Evolutionary conservation across 1,140 invertebrate species (phyloP).

Genomic region (Drosophila pseudoobscura): DNA sequence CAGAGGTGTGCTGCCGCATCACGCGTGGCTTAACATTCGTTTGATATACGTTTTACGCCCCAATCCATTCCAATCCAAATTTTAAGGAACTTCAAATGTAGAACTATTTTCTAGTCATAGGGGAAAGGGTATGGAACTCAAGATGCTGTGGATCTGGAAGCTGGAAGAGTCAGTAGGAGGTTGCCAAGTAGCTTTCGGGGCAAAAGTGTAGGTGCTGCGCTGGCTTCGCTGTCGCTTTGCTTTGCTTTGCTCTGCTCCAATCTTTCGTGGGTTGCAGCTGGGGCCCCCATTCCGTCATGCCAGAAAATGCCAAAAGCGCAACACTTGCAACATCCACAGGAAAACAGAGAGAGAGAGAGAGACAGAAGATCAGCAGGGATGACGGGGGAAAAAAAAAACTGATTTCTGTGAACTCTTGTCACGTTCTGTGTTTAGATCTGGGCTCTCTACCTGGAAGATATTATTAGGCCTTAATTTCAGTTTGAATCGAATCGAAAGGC

Average conservation of each 20-base stretch:
- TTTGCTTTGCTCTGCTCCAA: slow-evolving; percentile 1
- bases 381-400: background rate
- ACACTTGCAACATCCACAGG: slow-evolving; percentile 51
- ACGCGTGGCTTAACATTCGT: too few species aligned
- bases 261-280: slow-evolving; percentile 35
- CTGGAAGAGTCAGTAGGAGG: slow-evolving; percentile 57
- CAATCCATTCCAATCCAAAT: too few species aligned
- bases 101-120: too few species aligned
- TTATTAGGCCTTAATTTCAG: slow-evolving; percentile 31
- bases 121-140: slow-evolving; percentile 22
- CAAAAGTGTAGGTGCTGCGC: slow-evolving; percentile 72
- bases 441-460: slow-evolving; percentile 1
- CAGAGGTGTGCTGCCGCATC: too few species aligned
- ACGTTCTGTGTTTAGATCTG: slow-evolving; percentile 17
- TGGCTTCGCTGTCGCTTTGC: slow-evolving; percentile 13
- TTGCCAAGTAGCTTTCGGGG: slow-evolving; percentile 64
- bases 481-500: slow-evolving; percentile 19
- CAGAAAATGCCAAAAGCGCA: slow-evolving; percentile 61
- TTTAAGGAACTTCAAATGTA: too few species aligned
- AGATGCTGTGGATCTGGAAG: too few species aligned
- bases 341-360: background rate
- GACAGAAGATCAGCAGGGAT: background rate
- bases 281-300: slow-evolving; percentile 56
- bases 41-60: too few species aligned
- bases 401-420: slow-evolving; percentile 19